Percentiles rank a stretch among this genome's conserved stretches.
Evolutionary conservation across 2,797 vertebrate genomes (phyloP).

Genomic region (Oryzias dopingdopingensis): DNA sequence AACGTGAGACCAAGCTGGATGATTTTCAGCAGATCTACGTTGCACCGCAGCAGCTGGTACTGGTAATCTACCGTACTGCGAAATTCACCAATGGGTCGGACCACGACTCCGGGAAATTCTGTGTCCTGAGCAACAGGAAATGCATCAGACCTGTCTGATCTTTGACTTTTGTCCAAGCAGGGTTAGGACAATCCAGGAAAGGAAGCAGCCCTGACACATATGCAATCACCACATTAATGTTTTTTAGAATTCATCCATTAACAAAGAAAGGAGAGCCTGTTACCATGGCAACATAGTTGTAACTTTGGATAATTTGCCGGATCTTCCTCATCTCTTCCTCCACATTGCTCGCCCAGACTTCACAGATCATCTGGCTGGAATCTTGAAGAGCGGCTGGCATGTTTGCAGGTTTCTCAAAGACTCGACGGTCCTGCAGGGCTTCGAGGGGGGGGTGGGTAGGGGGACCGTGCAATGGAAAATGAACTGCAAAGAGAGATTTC

Average conservation of each 20-base stretch:
- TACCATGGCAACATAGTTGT: constrained; percentile 98
- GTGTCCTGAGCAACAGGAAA: constrained; percentile 83
- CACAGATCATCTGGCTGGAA: constrained; percentile 97
- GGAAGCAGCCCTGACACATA: too few species aligned
- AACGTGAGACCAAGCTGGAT: constrained; percentile 97
- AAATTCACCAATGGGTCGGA: constrained; percentile 95
- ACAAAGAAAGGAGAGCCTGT: constrained; percentile 1
- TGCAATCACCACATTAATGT: too few species aligned
- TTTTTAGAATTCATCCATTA: not conserved
- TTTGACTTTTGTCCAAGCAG: not conserved
- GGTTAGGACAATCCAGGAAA: too few species aligned
- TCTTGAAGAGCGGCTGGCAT: constrained; percentile 98
- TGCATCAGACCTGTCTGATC: not conserved
- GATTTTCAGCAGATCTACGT: constrained; percentile 96
- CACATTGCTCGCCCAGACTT: constrained; percentile 98
- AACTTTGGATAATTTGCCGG: constrained; percentile 93
- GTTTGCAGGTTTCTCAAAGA: constrained; percentile 59
- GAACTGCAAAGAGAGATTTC: constrained; percentile 9
- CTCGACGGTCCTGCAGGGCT: constrained; percentile 39
- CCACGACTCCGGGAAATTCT: constrained; percentile 96
- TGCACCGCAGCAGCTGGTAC: constrained; percentile 95
- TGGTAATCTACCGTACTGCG: constrained; percentile 98
- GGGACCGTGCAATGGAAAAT: constrained; percentile 13
- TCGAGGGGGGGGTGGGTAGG: not conserved
- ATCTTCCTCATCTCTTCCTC: constrained; percentile 99